Evolutionary conservation across 2,888 invertebrate species (phyloP).

Genomic region (Amblyjoppa proteus): DNA sequence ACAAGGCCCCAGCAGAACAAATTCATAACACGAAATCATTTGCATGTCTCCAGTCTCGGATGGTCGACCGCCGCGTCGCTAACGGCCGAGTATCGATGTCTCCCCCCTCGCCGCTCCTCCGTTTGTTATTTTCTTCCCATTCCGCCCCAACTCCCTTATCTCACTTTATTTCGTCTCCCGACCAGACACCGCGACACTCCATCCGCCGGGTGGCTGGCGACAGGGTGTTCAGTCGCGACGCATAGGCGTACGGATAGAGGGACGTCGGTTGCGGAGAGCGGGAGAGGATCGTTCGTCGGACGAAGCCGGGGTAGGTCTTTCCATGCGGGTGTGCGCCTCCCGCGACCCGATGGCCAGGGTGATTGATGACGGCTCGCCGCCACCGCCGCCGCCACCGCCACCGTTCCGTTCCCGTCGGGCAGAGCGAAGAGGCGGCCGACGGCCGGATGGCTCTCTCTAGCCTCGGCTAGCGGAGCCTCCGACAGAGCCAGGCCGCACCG

Average conservation of each 20-base stretch:
- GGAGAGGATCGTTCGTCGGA: conserved; percentile 39
- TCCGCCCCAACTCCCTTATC: conserved; percentile 4
- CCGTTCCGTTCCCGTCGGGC: conserved; percentile 41
- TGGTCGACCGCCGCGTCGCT: conserved; percentile 10
- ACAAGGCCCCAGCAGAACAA: background rate
- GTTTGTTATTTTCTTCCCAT: conserved; percentile 32
- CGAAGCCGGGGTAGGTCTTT: conserved; percentile 56
- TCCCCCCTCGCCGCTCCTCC: conserved; percentile 34
- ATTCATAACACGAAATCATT: conserved; percentile 34
- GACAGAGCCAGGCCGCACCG: conserved; percentile 28
- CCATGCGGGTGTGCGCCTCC: conserved; percentile 53
- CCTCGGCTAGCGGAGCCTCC: conserved; percentile 21
- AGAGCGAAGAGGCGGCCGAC: conserved; percentile 61
- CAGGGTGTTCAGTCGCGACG: conserved; percentile 47
- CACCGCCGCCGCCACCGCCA: conserved; percentile 26
- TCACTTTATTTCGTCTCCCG: conserved; percentile 46
- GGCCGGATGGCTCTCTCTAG: conserved; percentile 60
- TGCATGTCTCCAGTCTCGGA: conserved; percentile 35
- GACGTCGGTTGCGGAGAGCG: background rate
- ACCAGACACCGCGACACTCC: conserved; percentile 43
- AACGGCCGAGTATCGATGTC: conserved; percentile 47
- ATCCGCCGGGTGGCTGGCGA: conserved; percentile 61
- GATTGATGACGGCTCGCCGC: conserved; percentile 72
- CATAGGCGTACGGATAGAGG: conserved; percentile 18
- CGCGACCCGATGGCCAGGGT: conserved; percentile 62